Percentiles rank a stretch among this genome's conserved stretches.
phyloP scores from a whole-genome alignment of 2,113 vertebrate species.

The Nematolebias whitei region DNA sequence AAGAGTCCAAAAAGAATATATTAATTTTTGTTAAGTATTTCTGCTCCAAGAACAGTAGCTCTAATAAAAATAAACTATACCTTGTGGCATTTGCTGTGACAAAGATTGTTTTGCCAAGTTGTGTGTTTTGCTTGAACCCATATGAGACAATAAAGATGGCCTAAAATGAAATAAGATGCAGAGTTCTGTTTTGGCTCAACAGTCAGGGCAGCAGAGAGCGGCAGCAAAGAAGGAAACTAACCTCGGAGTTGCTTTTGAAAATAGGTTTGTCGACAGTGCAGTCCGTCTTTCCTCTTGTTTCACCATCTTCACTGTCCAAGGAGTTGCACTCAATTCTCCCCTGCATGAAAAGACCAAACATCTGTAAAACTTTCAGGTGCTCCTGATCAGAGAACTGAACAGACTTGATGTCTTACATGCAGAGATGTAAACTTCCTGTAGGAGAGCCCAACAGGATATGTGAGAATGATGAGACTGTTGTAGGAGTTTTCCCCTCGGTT shows the following conservation, averaged over 20 bases:
- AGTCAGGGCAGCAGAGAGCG: too few relatives aligned
- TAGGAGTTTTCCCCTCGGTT: constrained; percentile 86
- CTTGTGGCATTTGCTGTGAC: constrained; percentile 16
- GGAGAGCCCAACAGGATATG: constrained; percentile 69
- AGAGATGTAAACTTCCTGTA: constrained; percentile 2
- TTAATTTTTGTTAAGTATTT: not conserved
- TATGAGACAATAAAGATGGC: constrained; percentile 9
- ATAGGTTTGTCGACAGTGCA: constrained; percentile 83
- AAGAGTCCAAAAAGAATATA: constrained; percentile 13
- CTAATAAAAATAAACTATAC: not conserved
- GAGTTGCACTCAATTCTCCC: constrained; percentile 78
- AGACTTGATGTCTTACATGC: not conserved
- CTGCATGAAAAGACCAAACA: constrained; percentile 38
- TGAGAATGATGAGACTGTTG: constrained; percentile 71
- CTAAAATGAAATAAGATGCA: constrained; percentile 40
- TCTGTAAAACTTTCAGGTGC: not conserved
- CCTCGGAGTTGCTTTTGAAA: constrained; percentile 70
- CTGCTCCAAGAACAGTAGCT: not conserved
- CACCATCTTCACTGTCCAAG: constrained; percentile 43
- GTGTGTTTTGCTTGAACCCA: constrained; percentile 1
- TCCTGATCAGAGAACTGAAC: not conserved
- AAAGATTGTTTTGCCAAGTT: constrained; percentile 1
- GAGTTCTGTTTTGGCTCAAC: not conserved
- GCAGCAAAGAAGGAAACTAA: constrained; percentile 33
- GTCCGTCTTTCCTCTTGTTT: constrained; percentile 43